Percentiles rank a stretch among this genome's conserved stretches.
Evolutionary conservation across 2,113 vertebrate species (phyloP).

Genomic region (Bubalus kerabau): DNA sequence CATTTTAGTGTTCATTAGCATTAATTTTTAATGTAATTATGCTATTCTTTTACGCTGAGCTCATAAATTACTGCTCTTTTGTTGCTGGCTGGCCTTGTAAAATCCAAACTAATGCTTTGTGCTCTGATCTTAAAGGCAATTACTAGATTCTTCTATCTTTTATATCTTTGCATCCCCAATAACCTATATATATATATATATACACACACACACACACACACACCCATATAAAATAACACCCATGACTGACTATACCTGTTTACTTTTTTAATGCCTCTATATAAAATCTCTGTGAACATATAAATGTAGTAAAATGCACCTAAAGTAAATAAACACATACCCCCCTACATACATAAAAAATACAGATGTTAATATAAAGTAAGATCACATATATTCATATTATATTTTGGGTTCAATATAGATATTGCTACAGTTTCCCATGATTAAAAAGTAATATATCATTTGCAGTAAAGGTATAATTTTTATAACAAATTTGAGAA

Average conservation of each 20-base stretch:
- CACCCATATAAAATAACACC: conserved; percentile 76
- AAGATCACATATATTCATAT: background rate
- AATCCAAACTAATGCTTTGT: conserved; percentile 99
- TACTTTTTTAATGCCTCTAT: background rate
- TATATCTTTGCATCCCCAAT: conserved; percentile 90
- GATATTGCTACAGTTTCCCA: background rate
- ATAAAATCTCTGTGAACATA: conserved; percentile 52
- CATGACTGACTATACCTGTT: conserved; percentile 41
- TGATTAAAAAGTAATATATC: conserved; percentile 16
- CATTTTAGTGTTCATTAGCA: conserved; percentile 99
- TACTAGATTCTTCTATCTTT: conserved; percentile 94
- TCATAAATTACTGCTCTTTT: conserved; percentile 99
- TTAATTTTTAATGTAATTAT: conserved; percentile 99
- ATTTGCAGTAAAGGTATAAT: conserved; percentile 12
- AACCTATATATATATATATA: conserved; percentile 79
- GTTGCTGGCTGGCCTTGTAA: conserved; percentile 99
- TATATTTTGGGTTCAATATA: background rate
- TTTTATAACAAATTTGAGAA: conserved; percentile 30
- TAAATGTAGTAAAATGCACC: conserved; percentile 21
- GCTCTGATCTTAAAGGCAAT: conserved; percentile 99
- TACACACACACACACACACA: background rate
- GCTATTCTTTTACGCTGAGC: conserved; percentile 99
- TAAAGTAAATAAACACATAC: background rate
- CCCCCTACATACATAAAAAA: background rate
- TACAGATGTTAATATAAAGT: background rate